Conservation (phyloP, 2,888 invertebrate species). For the Meteorus colon region DNA sequence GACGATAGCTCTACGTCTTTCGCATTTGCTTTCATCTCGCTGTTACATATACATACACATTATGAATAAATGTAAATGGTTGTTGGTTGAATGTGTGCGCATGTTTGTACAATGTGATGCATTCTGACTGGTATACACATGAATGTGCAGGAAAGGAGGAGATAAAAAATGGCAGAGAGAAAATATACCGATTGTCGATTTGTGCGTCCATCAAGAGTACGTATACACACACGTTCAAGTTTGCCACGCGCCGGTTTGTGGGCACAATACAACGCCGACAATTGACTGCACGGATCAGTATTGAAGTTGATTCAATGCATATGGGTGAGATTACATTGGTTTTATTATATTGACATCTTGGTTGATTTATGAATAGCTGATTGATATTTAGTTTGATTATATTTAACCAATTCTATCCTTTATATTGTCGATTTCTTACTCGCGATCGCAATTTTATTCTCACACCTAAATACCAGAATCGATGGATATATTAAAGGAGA, state of each 20-base stretch:
- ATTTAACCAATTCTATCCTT: too few species aligned
- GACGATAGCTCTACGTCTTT: neutral
- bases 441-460: too few species aligned
- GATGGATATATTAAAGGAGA: too few species aligned
- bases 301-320: neutral
- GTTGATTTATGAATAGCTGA: too few species aligned
- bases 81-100: neutral
- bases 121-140: neutral
- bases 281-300: neutral
- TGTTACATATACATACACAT: constrained; percentile 13
- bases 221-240: constrained; percentile 32
- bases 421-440: too few species aligned
- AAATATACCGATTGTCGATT: constrained; percentile 27
- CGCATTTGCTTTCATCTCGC: neutral
- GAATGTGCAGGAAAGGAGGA: neutral
- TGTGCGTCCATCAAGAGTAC: constrained; percentile 39
- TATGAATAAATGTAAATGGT: constrained; percentile 14
- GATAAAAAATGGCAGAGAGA: neutral
- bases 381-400: too few species aligned
- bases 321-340: too few species aligned
- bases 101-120: neutral
- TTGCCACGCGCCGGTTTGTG: constrained; percentile 41
- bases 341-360: too few species aligned
- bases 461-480: too few species aligned
- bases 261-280: neutral